Evolutionary conservation across 1,140 invertebrate genomes (phyloP), one percentile per base, ranked within the genome.

Genomic region (Bilobella aurantiaca): DNA sequence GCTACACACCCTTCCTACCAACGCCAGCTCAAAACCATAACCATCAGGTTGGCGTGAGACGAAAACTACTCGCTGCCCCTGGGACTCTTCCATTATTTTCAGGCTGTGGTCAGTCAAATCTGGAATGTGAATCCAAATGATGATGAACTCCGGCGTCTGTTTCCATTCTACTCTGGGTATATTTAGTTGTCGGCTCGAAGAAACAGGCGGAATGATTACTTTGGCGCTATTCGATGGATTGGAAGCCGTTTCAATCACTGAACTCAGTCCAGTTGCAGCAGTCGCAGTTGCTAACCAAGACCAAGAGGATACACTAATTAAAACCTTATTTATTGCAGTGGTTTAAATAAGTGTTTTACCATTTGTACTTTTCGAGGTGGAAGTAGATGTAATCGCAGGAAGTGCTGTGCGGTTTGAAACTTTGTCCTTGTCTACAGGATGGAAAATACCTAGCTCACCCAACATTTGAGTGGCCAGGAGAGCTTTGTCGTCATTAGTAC

Each of bases 121-220:
- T 53, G 49, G 49, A 14, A 53, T 53, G 25, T 53, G 49, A 53
- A 53, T 53, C 49, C 49, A 53, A 5, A 53, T 5, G 49, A 23
- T 8, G 23, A 53, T 53, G 21, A 8, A 53, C 8, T 53, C 49
- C 5, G 8, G 14, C 5, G 12, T 53, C 49, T 53, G 49, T 18
- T 23, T 53, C 49, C 49, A 53, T 53, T 53, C 49, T 5, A 53
- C 49, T 23, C 3, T 53, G 5, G 49, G 49, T 23, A 18, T 53
- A 12, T 53, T 53, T 23, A 53, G 49, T 53, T 14, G 21, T 18
- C 14, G 49, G 21, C 12, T 53, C 23, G 49, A 23, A 23, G 8
- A 12, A 53, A 53, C 49, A 23, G 21, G 5, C 49, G 34, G 34
- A 12, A 18, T 8, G 18, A 18, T 42, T 12, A 18, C 34, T 42